A percentile compares a stretch with the other conserved stretches of the same genome.
Conservation (phyloP, 2,888 invertebrate species). For the Cheilosia grossa region DNA sequence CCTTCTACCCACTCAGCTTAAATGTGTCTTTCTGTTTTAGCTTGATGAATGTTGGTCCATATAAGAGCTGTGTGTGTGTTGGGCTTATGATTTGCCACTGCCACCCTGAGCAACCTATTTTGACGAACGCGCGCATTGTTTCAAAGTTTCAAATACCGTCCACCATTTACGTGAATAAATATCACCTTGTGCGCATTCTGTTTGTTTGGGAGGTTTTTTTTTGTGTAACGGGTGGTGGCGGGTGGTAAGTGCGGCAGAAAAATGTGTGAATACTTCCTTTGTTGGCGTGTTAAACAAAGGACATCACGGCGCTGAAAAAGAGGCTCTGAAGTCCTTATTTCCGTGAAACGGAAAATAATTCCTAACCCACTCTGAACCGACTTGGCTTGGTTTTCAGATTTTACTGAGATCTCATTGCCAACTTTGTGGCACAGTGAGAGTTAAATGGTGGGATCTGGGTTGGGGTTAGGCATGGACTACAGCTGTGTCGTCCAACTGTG, state of each 20-base stretch:
- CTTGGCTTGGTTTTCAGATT: slow-evolving; percentile 31
- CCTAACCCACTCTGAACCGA: slow-evolving; percentile 32
- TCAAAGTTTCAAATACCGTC: slow-evolving; percentile 52
- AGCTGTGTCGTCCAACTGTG: slow-evolving; percentile 54
- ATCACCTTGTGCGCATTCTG: slow-evolving; percentile 60
- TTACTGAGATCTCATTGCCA: slow-evolving; percentile 34
- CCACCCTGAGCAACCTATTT: slow-evolving; percentile 1
- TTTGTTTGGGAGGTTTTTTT: background rate
- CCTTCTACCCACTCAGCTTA: slow-evolving; percentile 34
- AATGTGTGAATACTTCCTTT: slow-evolving; percentile 66
- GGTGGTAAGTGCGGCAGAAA: slow-evolving; percentile 5
- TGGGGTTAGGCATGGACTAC: slow-evolving; percentile 45
- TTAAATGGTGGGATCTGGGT: slow-evolving; percentile 66
- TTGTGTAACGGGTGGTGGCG: background rate
- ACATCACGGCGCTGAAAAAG: slow-evolving; percentile 43
- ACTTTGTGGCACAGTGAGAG: slow-evolving; percentile 44
- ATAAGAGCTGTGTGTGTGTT: slow-evolving; percentile 18
- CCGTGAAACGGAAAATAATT: slow-evolving; percentile 70
- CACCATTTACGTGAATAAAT: slow-evolving; percentile 57
- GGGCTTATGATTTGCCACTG: background rate
- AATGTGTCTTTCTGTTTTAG: slow-evolving; percentile 7
- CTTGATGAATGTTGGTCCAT: slow-evolving; percentile 21
- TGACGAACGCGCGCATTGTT: slow-evolving; percentile 28
- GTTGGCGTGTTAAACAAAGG: slow-evolving; percentile 52
- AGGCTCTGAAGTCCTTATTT: slow-evolving; percentile 61